These are phyloP conservation scores for Atractosteus spatula DNA, from an alignment of 2,113 vertebrate genomes.

Conservation along the genomic window DNA sequence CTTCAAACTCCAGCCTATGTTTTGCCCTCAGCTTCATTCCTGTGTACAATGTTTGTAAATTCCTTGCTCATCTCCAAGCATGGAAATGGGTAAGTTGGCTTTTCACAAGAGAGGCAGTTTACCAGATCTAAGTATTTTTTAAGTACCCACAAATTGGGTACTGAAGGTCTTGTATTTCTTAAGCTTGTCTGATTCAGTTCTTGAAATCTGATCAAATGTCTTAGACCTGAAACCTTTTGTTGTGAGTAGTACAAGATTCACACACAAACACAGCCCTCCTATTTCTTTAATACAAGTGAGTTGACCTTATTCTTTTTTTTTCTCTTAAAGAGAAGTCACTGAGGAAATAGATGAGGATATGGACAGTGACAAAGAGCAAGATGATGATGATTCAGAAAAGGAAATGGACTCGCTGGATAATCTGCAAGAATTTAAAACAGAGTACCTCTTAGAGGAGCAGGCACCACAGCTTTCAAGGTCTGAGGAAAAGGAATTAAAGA, in stretches of 20 bases:
- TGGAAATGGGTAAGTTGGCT: conserved; percentile 45
- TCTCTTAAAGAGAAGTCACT: conserved; percentile 38
- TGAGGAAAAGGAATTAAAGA: conserved; percentile 76
- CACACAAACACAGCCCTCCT: too few species aligned
- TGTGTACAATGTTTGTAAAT: conserved; percentile 83
- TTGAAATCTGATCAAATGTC: too few species aligned
- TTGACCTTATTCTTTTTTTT: not conserved
- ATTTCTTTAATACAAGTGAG: not conserved
- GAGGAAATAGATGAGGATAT: conserved; percentile 67
- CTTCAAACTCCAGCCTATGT: conserved; percentile 91
- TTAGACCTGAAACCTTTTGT: too few species aligned
- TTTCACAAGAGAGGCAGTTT: too few species aligned
- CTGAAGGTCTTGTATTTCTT: too few species aligned
- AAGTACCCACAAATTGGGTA: too few species aligned
- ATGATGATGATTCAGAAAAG: conserved; percentile 65
- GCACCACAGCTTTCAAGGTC: conserved; percentile 65
- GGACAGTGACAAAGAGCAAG: conserved; percentile 76
- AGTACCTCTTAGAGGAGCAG: conserved; percentile 35
- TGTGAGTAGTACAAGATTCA: too few species aligned
- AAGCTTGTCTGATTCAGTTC: too few species aligned
- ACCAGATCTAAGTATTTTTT: too few species aligned
- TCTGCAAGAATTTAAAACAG: conserved; percentile 30
- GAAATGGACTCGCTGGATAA: conserved; percentile 55
- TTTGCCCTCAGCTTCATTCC: conserved; percentile 81
- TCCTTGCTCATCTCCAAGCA: conserved; percentile 77